A percentile compares a stretch with the other conserved stretches of the same genome.
These are phyloP conservation scores for Hymenochirus boettgeri DNA, from an alignment of 2,113 vertebrate genomes.

Conservation along the genomic window DNA sequence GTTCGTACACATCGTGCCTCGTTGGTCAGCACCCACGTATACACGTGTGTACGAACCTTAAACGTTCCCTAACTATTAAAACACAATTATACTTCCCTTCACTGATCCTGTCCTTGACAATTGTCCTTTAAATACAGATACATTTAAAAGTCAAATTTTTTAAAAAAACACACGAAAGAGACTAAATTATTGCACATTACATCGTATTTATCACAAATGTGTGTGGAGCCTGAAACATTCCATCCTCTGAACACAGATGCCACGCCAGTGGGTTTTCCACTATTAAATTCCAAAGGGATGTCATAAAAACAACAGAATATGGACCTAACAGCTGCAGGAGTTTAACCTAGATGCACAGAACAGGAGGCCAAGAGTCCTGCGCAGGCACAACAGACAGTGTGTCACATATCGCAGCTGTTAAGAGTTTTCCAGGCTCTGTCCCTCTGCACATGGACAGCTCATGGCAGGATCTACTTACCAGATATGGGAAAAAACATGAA, in stretches of 20 bases:
- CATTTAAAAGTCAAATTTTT: no score
- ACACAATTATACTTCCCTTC: no score
- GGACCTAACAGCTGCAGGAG: conserved; percentile 26
- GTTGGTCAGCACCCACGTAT: no score
- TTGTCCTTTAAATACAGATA: no score
- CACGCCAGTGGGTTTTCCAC: conserved; percentile 3
- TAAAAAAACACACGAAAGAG: no score
- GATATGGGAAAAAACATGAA: neutral
- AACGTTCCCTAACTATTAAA: no score
- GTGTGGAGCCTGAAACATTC: neutral
- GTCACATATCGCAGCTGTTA: conserved; percentile 24
- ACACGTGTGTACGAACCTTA: no score
- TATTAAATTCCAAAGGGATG: conserved; percentile 4
- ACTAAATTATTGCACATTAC: no score
- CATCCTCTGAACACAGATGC: neutral
- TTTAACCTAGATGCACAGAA: conserved; percentile 1
- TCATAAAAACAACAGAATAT: conserved; percentile 15
- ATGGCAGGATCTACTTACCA: conserved; percentile 7
- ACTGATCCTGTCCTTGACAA: no score
- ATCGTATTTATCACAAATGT: neutral
- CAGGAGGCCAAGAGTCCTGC: conserved; percentile 21
- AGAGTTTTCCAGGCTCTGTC: neutral
- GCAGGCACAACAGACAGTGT: conserved; percentile 11
- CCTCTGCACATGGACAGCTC: neutral
- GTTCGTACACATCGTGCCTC: no score